These are phyloP conservation scores for Caenorhabditis sp. DNA, from an alignment of 2,888 invertebrate species.

Conservation along the genomic window DNA sequence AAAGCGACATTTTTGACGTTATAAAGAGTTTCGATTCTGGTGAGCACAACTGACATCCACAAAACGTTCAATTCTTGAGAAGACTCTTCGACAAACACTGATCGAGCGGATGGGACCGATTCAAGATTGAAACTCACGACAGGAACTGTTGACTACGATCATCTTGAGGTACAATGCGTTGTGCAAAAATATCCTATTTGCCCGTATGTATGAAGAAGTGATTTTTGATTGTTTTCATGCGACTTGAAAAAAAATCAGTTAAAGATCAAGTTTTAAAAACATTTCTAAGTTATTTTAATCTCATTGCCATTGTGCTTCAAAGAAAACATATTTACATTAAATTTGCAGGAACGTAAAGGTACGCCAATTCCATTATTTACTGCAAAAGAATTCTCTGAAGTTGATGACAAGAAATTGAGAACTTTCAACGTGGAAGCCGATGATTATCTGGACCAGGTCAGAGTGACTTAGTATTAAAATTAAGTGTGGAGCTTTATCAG, in stretches of 20 bases:
- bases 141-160: conserved; percentile 31
- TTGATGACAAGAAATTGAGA: conserved; percentile 16
- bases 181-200: too few species aligned
- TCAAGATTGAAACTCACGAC: neutral
- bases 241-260: neutral
- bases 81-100: conserved; percentile 34
- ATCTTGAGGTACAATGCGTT: conserved; percentile 52
- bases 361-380: conserved; percentile 56
- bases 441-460: conserved; percentile 62
- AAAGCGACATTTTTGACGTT: conserved; percentile 78
- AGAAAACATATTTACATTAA: too few species aligned
- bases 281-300: too few species aligned
- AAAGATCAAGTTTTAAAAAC: too few species aligned
- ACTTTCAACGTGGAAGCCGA: conserved; percentile 12
- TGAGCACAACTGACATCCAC: conserved; percentile 1
- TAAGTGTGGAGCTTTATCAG: conserved; percentile 21
- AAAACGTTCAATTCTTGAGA: too few species aligned
- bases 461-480: too few species aligned
- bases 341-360: too few species aligned
- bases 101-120: conserved; percentile 1
- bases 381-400: too few species aligned
- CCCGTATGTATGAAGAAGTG: too few species aligned
- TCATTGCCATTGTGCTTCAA: too few species aligned
- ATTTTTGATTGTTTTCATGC: too few species aligned
- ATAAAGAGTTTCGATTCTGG: conserved; percentile 75